These are phyloP conservation scores for Brachionus rubens DNA, from an alignment of 1,140 invertebrate genomes.

Conservation along the genomic window DNA sequence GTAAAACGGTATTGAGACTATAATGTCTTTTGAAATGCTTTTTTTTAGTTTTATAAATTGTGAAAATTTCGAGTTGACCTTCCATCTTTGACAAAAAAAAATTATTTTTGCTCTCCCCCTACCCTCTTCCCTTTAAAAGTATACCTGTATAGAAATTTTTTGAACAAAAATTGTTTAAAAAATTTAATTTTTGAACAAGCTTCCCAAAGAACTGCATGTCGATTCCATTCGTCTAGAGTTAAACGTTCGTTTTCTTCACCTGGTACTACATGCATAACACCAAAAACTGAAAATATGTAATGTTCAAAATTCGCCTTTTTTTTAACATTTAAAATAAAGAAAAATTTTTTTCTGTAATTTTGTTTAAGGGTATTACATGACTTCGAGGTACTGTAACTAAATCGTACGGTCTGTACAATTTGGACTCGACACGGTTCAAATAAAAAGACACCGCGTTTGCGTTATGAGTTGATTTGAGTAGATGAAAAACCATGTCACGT, in stretches of 20 bases:
- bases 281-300: constrained; percentile 42
- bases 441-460: constrained; percentile 4
- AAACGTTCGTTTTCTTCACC: constrained; percentile 32
- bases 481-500: constrained; percentile 40
- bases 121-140: too few species aligned
- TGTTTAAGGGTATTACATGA: neutral
- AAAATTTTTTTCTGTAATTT: neutral
- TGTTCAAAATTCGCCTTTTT: constrained; percentile 12
- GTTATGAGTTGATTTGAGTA: constrained; percentile 13
- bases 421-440: neutral
- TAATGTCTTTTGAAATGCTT: constrained; percentile 1
- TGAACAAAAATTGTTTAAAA: constrained; percentile 41
- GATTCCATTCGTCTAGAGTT: constrained; percentile 42
- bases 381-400: constrained; percentile 12
- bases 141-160: constrained; percentile 17
- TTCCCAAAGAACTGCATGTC: constrained; percentile 38
- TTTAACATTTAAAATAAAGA: neutral
- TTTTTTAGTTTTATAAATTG: constrained; percentile 38
- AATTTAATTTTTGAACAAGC: constrained; percentile 37
- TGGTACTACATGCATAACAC: constrained; percentile 30
- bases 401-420: constrained; percentile 32
- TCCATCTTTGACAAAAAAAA: neutral
- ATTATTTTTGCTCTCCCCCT: neutral
- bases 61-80: neutral
- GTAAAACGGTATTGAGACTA: neutral